Base-by-base conservation (phyloP, 37 sponge, comb jelly and placozoan genomes). In the Aplysina aerophoba region DNA sequence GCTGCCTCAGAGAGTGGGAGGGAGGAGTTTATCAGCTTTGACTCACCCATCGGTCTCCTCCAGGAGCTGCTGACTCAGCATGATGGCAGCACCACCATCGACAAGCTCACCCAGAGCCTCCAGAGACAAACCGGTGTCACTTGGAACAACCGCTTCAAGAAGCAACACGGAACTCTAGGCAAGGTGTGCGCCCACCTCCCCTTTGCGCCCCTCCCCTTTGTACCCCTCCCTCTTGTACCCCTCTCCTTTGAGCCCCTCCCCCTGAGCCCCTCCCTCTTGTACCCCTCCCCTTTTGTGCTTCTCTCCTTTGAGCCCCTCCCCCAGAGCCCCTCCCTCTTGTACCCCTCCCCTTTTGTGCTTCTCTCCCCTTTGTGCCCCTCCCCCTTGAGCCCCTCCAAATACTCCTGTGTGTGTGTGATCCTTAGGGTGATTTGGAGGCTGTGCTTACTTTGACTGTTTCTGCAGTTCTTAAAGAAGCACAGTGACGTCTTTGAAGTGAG, bases 141-240 rank as follows among this genome's bases (percentile, higher is more conserved):
- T 0, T 96, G 97, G 97, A 96, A 94, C 59, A 94, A 94, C 85
- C 85, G 94, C 21, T 94, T 94, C 66, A 93, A 94, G 83, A 84
- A 87, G 39, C 87, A 86, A 72, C 86, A 90, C 81, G 97, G 97
- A 36, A 83, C 94, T 4, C 55, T 96, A 17, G 24, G 8, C 14
- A 85, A 94, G 71, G 95, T 94, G 6, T 44, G 50, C 8, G 50
- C 50, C 50, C 50, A 44, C 50, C 6, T 44, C 50, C 50, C 50
- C 50, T 44, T 8, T 8, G 6, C 3, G 3, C 6, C 8, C 50
- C 50, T 8, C 50, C 8, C 50, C 50, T 8, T 11, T 8, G 50
- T 44, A n/a, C 50, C 50, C 50, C 50, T 44, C 50, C 8, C 50
- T 11, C 50, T 11, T 44, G 50, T 8, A 3, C 50, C 50, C 50